phyloP scores from a whole-genome alignment of 1,140 invertebrate genomes.

The Conopomorpha cramerella region DNA sequence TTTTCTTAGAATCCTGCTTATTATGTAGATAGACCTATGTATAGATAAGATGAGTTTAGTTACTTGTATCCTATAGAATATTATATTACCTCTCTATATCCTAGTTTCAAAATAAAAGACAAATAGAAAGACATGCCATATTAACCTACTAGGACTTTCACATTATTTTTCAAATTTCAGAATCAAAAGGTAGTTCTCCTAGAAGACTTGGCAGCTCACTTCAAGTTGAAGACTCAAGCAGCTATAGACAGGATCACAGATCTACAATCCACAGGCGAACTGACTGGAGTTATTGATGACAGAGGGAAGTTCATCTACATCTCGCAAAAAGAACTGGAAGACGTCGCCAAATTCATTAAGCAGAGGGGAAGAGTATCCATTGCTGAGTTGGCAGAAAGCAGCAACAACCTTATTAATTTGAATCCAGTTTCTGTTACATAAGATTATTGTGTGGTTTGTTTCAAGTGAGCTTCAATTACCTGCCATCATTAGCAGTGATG shows the following conservation, averaged over 20 bases:
- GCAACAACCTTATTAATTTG: constrained; percentile 91
- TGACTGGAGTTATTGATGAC: constrained; percentile 97
- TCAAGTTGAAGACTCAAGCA: constrained; percentile 91
- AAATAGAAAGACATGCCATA: too few species aligned
- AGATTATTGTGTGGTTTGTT: not conserved
- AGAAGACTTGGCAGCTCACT: constrained; percentile 90
- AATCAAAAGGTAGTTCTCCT: constrained; percentile 92
- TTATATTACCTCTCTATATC: too few species aligned
- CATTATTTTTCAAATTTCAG: constrained; percentile 29
- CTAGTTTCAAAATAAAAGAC: too few species aligned
- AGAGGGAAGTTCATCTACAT: constrained; percentile 99
- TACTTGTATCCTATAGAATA: too few species aligned
- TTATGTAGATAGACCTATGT: too few species aligned
- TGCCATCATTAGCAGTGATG: too few species aligned
- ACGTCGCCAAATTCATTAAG: constrained; percentile 94
- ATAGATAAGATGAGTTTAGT: too few species aligned
- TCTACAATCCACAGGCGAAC: constrained; percentile 77
- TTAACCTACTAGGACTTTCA: too few species aligned
- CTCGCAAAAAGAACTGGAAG: constrained; percentile 85
- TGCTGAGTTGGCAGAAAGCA: constrained; percentile 89
- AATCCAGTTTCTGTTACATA: constrained; percentile 55
- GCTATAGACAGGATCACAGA: constrained; percentile 85
- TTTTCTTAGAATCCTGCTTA: too few species aligned
- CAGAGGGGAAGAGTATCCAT: constrained; percentile 95
- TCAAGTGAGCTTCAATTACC: too few species aligned